These are phyloP conservation scores for Patella ulyssiponensis DNA, from an alignment of 2,888 invertebrate genomes.

Conservation along the genomic window DNA sequence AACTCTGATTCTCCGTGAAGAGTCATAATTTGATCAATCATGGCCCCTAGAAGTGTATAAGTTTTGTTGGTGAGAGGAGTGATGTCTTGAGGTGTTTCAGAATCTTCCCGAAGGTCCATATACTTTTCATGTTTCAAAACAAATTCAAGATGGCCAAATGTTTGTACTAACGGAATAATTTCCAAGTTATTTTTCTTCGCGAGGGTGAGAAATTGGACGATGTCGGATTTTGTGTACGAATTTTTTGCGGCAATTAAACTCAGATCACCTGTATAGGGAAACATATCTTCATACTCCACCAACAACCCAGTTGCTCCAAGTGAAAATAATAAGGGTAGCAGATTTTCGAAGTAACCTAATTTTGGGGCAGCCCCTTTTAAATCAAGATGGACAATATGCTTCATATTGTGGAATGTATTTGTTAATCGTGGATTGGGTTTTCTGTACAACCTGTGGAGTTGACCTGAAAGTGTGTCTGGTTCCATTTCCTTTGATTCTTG, in stretches of 20 bases:
- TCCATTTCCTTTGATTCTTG: no score
- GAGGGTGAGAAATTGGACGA: slow-evolving; percentile 77
- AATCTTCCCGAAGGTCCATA: slow-evolving; percentile 79
- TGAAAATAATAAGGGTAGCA: slow-evolving; percentile 64
- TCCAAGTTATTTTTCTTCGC: slow-evolving; percentile 77
- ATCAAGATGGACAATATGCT: slow-evolving; percentile 83
- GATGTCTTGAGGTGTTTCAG: slow-evolving; percentile 71
- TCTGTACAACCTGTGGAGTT: slow-evolving; percentile 12
- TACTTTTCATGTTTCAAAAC: slow-evolving; percentile 81
- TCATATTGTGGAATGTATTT: slow-evolving; percentile 31
- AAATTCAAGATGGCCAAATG: slow-evolving; percentile 88
- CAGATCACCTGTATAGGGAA: slow-evolving; percentile 80
- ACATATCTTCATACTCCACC: slow-evolving; percentile 90
- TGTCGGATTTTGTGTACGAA: slow-evolving; percentile 44
- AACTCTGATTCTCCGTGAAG: slow-evolving; percentile 77
- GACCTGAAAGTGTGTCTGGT: no score
- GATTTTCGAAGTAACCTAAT: slow-evolving; percentile 72
- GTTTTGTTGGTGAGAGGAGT: slow-evolving; percentile 31
- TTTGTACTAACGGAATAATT: slow-evolving; percentile 85
- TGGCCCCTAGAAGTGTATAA: slow-evolving; percentile 75
- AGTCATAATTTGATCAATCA: slow-evolving; percentile 81
- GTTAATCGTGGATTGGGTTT: slow-evolving; percentile 18
- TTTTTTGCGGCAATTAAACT: slow-evolving; percentile 76
- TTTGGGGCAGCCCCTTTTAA: slow-evolving; percentile 87
- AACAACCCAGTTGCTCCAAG: slow-evolving; percentile 82